phyloP scores from a whole-genome alignment of 2,888 invertebrate genomes.

The Aporophyla nigra region DNA sequence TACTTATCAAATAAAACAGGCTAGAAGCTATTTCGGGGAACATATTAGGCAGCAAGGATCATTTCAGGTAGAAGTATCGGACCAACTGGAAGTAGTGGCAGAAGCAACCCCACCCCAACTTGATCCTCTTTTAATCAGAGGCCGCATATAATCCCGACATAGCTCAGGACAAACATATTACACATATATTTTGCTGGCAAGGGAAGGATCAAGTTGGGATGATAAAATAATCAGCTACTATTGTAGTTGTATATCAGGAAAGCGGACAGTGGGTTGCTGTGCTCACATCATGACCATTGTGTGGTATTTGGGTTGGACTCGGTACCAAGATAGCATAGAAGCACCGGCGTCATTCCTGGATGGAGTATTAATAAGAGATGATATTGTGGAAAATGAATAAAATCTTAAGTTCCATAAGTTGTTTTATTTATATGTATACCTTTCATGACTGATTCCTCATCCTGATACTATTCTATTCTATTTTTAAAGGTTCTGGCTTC shows the following conservation, averaged over 20 bases:
- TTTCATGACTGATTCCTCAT: too few relatives aligned
- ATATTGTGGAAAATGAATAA: neutral
- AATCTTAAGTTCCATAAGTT: neutral
- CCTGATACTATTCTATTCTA: too few relatives aligned
- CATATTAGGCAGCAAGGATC: constrained; percentile 5
- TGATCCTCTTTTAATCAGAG: constrained; percentile 2
- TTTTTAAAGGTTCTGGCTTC: too few relatives aligned
- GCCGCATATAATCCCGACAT: neutral
- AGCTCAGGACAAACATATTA: neutral
- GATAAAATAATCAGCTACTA: neutral
- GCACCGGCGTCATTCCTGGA: too few relatives aligned
- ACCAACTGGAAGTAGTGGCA: constrained; percentile 14
- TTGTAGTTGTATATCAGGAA: neutral
- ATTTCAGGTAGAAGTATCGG: constrained; percentile 18
- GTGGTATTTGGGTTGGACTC: too few relatives aligned
- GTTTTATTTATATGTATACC: neutral
- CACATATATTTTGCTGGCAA: constrained; percentile 5
- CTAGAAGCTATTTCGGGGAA: constrained; percentile 9
- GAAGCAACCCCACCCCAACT: constrained; percentile 3
- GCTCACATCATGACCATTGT: too few relatives aligned
- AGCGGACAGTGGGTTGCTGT: neutral
- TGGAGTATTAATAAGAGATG: neutral
- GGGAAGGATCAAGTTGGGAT: constrained; percentile 9
- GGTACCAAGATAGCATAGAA: too few relatives aligned
- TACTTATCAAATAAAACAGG: constrained; percentile 14